Evolutionary conservation across 1,140 invertebrate species (phyloP).

Genomic region (Pissodes strobi): DNA sequence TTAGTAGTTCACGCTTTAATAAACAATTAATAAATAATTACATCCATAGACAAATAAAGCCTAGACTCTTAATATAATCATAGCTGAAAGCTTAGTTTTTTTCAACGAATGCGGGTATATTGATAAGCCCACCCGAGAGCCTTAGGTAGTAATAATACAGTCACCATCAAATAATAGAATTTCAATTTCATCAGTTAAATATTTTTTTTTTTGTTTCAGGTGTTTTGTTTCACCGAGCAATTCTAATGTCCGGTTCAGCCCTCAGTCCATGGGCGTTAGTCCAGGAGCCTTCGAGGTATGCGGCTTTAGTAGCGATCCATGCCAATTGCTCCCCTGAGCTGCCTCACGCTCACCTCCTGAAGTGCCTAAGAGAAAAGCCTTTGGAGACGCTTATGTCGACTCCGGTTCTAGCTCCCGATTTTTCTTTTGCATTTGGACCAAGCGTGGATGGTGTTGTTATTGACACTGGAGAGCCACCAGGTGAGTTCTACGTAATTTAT

Average conservation of each 20-base stretch:
- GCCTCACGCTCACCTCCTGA: slow-evolving; percentile 73
- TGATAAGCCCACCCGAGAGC: too few relatives aligned
- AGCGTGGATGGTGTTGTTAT: slow-evolving; percentile 92
- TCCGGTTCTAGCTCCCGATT: slow-evolving; percentile 77
- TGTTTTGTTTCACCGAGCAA: slow-evolving; percentile 88
- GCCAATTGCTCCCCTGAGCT: slow-evolving; percentile 84
- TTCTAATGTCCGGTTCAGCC: slow-evolving; percentile 94
- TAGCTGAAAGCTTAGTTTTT: too few relatives aligned
- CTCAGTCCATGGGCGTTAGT: slow-evolving; percentile 91
- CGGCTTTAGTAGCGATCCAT: slow-evolving; percentile 80
- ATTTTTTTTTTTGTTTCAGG: slow-evolving; percentile 67
- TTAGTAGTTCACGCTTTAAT: too few relatives aligned
- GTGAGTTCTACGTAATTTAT: slow-evolving; percentile 50
- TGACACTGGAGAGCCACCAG: slow-evolving; percentile 68
- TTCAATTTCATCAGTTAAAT: too few relatives aligned
- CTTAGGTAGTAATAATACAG: too few relatives aligned
- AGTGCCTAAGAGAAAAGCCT: slow-evolving; percentile 81
- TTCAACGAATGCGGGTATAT: too few relatives aligned
- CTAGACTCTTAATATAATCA: too few relatives aligned
- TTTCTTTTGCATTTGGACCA: slow-evolving; percentile 85
- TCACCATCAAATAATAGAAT: too few relatives aligned
- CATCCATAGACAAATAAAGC: too few relatives aligned
- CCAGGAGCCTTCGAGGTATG: slow-evolving; percentile 83
- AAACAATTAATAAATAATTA: too few relatives aligned
- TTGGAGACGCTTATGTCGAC: slow-evolving; percentile 74